Evolutionary conservation across 2,888 invertebrate species (phyloP).

Genomic region (Heliothis peltigera): DNA sequence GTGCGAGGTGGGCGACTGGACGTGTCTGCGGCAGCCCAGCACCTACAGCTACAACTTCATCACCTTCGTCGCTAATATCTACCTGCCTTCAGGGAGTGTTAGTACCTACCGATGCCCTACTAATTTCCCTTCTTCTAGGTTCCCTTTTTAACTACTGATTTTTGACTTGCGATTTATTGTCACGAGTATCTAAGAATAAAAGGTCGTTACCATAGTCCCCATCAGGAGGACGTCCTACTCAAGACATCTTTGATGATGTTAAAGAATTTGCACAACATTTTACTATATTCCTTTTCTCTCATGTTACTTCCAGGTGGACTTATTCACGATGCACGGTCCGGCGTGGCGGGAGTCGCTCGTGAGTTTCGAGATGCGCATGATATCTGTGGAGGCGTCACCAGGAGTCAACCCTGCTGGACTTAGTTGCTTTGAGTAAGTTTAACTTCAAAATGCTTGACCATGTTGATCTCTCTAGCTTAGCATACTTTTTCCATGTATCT

Average conservation of each 20-base stretch:
- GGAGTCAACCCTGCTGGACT: constrained; percentile 89
- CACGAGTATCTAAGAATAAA: too few species aligned
- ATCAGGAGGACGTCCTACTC: too few species aligned
- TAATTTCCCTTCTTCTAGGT: too few species aligned
- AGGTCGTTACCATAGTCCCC: too few species aligned
- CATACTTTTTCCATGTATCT: too few species aligned
- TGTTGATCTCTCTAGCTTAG: neutral
- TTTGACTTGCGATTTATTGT: too few species aligned
- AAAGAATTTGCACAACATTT: too few species aligned
- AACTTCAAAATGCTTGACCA: neutral
- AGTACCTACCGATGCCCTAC: constrained; percentile 61
- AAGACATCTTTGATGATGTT: too few species aligned
- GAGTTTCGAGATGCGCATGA: constrained; percentile 94
- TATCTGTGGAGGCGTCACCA: constrained; percentile 91
- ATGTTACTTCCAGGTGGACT: constrained; percentile 85
- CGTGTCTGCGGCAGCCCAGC: constrained; percentile 94
- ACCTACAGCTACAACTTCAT: constrained; percentile 98
- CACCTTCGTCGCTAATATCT: constrained; percentile 95
- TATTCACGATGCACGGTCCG: constrained; percentile 97
- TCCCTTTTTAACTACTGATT: too few species aligned
- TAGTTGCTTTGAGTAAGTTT: constrained; percentile 90
- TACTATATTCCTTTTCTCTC: too few species aligned
- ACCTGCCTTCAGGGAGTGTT: constrained; percentile 90
- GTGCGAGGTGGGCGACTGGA: constrained; percentile 93
- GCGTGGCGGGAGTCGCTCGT: constrained; percentile 92